A percentile compares a stretch with the other conserved stretches of the same genome.
These are phyloP conservation scores for Camponotus vicinus DNA, from an alignment of 1,140 invertebrate species.

Conservation along the genomic window DNA sequence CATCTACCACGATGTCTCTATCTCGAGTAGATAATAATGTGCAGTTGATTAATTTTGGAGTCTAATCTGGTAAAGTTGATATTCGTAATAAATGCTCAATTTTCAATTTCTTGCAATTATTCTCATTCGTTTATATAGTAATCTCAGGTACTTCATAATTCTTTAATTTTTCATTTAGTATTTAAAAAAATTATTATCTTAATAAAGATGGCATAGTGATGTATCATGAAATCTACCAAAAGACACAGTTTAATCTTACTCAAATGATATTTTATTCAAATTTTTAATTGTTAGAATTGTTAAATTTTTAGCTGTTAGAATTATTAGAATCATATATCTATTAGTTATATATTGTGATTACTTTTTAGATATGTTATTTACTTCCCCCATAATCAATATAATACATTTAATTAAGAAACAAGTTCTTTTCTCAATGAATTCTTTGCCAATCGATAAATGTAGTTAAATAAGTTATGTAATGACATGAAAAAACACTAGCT, in stretches of 20 bases:
- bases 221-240: background rate
- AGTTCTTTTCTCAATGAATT: background rate
- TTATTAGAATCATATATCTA: no score
- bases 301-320: no score
- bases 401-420: background rate
- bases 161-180: background rate
- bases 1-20: slow-evolving; percentile 31
- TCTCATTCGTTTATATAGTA: background rate
- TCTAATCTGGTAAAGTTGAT: background rate
- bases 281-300: no score
- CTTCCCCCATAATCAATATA: no score
- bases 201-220: no score
- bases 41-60: slow-evolving; percentile 49
- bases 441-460: background rate
- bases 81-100: background rate
- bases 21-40: slow-evolving; percentile 42
- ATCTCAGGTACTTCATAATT: background rate
- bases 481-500: background rate
- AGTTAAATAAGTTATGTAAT: background rate
- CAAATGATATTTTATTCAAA: no score
- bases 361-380: no score
- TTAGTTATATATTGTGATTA: no score
- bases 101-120: background rate
- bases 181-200: no score
- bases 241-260: no score